These are phyloP conservation scores for Leptothorax acervorum DNA, from an alignment of 2,888 invertebrate species.

Conservation along the genomic window DNA sequence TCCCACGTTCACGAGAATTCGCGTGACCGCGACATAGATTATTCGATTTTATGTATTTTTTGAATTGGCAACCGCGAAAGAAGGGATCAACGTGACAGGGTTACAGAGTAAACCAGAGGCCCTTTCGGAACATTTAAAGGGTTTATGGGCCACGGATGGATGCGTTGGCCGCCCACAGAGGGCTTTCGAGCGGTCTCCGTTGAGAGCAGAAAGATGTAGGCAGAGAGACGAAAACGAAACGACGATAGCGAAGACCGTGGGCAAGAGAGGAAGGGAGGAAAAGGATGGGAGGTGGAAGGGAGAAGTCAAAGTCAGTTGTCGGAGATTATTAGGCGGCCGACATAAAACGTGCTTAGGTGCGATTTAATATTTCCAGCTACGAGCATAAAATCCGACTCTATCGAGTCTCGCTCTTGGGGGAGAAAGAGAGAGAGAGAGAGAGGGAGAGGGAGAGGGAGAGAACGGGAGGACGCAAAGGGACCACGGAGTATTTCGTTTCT, in stretches of 20 bases:
- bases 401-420: slow-evolving; percentile 65
- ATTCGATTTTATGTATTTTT: slow-evolving; percentile 31
- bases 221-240: slow-evolving; percentile 34
- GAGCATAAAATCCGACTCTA: slow-evolving; percentile 83
- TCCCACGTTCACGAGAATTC: slow-evolving; percentile 12
- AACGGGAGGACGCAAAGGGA: slow-evolving; percentile 59
- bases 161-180: slow-evolving; percentile 60
- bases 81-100: slow-evolving; percentile 54
- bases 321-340: slow-evolving; percentile 83
- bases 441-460: slow-evolving; percentile 37
- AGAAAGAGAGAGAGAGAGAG: slow-evolving; percentile 12
- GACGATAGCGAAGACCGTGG: slow-evolving; percentile 19
- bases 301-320: slow-evolving; percentile 63
- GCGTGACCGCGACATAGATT: slow-evolving; percentile 48
- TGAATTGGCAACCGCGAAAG: slow-evolving; percentile 54
- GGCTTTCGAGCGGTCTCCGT: slow-evolving; percentile 31
- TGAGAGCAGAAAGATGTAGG: slow-evolving; percentile 25
- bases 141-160: slow-evolving; percentile 61
- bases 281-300: slow-evolving; percentile 44
- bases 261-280: slow-evolving; percentile 33
- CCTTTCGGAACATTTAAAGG: slow-evolving; percentile 62
- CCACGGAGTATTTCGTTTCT: slow-evolving; percentile 60
- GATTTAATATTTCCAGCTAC: slow-evolving; percentile 86
- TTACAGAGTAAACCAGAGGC: slow-evolving; percentile 60
- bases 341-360: slow-evolving; percentile 85